A percentile compares a stretch with the other conserved stretches of the same genome.
Evolutionary conservation across 53 echinoderm and acorn worm species (phyloP).

Genomic region (Apostichopus leukothele): DNA sequence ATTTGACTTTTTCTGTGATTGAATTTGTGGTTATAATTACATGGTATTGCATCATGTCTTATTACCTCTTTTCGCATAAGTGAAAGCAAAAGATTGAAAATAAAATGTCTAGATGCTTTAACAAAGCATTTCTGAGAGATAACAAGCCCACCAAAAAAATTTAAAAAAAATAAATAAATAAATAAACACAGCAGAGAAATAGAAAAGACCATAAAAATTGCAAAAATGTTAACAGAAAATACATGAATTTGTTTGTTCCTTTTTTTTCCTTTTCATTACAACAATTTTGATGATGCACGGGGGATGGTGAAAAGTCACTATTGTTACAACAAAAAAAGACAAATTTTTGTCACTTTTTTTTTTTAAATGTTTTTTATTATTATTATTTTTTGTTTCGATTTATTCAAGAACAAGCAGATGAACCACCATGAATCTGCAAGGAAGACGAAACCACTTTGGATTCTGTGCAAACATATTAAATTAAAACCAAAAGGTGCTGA

Average conservation of each 20-base stretch:
- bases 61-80: not conserved
- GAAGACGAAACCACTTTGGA: not conserved
- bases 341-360: not conserved
- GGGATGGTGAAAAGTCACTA: not conserved
- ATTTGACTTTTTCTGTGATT: too few relatives aligned
- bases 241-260: not conserved
- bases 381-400: not conserved
- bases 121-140: constrained; percentile 42
- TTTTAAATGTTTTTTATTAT: not conserved
- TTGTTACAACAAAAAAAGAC: not conserved
- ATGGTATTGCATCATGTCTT: too few relatives aligned
- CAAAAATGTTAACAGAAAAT: constrained; percentile 44
- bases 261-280: not conserved
- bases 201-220: constrained; percentile 47
- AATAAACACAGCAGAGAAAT: not conserved
- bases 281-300: constrained; percentile 1
- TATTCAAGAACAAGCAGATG: not conserved
- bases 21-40: too few relatives aligned
- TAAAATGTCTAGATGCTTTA: constrained; percentile 27
- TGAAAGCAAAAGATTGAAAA: constrained; percentile 22
- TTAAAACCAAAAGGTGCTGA: constrained; percentile 37
- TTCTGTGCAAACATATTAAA: constrained; percentile 19
- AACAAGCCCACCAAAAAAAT: constrained; percentile 42
- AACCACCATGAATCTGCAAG: not conserved
- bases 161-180: not conserved